phyloP scores from a whole-genome alignment of 2,797 vertebrate genomes.

The Sebastes jordani region DNA sequence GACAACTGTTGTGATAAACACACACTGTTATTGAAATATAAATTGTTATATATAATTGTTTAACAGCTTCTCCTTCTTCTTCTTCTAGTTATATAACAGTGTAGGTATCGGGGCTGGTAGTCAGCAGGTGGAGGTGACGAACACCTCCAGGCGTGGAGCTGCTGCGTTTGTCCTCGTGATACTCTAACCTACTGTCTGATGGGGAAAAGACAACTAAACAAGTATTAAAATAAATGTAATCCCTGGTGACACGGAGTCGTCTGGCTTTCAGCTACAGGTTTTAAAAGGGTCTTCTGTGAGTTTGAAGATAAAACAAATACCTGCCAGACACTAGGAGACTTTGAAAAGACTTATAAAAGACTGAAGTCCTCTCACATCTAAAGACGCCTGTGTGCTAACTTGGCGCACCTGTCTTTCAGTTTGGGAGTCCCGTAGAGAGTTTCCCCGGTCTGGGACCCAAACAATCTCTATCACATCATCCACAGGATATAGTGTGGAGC shows the following conservation, averaged over 20 bases:
- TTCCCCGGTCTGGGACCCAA: too few relatives aligned
- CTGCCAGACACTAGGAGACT: too few relatives aligned
- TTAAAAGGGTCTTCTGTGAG: neutral
- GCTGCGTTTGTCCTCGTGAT: neutral
- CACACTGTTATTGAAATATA: neutral
- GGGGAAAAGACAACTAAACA: constrained; percentile 7
- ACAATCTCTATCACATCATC: too few relatives aligned
- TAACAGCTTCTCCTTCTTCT: neutral
- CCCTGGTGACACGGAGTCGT: neutral
- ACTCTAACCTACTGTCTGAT: constrained; percentile 1
- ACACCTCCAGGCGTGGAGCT: constrained; percentile 38
- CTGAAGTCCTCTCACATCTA: too few relatives aligned
- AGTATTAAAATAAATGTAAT: constrained; percentile 35
- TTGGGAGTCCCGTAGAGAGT: too few relatives aligned
- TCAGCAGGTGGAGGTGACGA: constrained; percentile 34
- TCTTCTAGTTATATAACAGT: constrained; percentile 11
- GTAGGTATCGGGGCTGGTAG: neutral
- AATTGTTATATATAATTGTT: too few relatives aligned
- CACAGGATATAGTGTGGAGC: too few relatives aligned
- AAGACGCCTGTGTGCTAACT: too few relatives aligned
- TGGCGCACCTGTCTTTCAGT: too few relatives aligned
- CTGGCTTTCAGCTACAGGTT: neutral
- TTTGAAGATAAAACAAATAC: neutral
- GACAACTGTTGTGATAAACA: too few relatives aligned
- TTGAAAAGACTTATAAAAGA: too few relatives aligned